Conservation (phyloP, 2,888 invertebrate species). For the Stenoptilia bipunctidactyla region DNA sequence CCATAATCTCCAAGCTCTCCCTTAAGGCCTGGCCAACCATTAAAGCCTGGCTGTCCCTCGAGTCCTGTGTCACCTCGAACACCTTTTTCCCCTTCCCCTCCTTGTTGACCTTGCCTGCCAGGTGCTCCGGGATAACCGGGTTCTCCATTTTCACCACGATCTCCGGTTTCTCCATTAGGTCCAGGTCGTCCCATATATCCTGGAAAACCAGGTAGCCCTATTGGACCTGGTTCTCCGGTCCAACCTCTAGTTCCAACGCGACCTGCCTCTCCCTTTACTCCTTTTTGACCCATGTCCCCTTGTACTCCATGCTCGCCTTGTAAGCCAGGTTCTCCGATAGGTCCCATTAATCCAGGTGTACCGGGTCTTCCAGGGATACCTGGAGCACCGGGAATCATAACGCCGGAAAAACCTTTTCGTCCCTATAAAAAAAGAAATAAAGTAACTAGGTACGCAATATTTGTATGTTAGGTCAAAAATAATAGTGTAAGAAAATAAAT, state of each 20-base stretch:
- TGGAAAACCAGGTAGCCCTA: constrained; percentile 52
- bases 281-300: constrained; percentile 57
- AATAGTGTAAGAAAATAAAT: background rate
- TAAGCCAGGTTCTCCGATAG: constrained; percentile 67
- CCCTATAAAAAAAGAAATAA: constrained; percentile 29
- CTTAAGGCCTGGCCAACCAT: constrained; percentile 43
- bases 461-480: constrained; percentile 4
- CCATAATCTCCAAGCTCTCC: constrained; percentile 69
- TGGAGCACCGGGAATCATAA: constrained; percentile 71
- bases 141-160: constrained; percentile 82
- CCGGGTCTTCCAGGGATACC: constrained; percentile 82
- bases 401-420: constrained; percentile 48
- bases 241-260: constrained; percentile 38
- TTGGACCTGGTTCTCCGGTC: constrained; percentile 40
- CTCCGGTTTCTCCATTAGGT: constrained; percentile 65
- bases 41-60: constrained; percentile 27
- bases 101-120: constrained; percentile 61
- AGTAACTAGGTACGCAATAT: background rate
- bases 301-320: constrained; percentile 46
- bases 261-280: constrained; percentile 71
- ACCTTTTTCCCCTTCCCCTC: constrained; percentile 34
- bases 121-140: constrained; percentile 47
- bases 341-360: constrained; percentile 75
- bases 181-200: constrained; percentile 53
- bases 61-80: constrained; percentile 27